phyloP scores from a whole-genome alignment of 2,113 vertebrate species.

The Rhinichthys klamathensis region DNA sequence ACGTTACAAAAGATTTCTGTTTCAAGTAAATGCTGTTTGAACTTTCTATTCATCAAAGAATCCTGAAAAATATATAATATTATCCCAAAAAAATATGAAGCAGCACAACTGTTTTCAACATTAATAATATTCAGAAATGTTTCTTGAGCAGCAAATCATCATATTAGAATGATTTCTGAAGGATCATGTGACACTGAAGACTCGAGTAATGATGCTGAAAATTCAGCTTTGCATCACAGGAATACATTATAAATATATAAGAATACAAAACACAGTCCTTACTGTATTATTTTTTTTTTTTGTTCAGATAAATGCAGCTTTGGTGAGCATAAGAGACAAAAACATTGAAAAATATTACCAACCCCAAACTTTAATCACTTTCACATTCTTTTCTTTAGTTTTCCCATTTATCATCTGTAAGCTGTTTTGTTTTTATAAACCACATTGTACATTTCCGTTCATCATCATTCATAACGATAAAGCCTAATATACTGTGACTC shows the following conservation, averaged over 20 bases:
- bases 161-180: not conserved
- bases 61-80: no score
- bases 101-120: no score
- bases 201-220: not conserved
- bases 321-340: not conserved
- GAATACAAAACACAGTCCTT: not conserved
- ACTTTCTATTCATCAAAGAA: no score
- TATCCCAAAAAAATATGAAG: no score
- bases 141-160: no score
- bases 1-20: no score
- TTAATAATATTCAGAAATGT: no score
- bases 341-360: not conserved
- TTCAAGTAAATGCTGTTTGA: no score
- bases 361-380: not conserved
- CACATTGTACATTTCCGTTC: not conserved
- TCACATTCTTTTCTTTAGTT: not conserved
- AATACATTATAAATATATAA: not conserved
- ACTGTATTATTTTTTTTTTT: not conserved
- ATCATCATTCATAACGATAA: not conserved
- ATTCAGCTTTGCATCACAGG: not conserved
- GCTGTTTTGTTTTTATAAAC: not conserved
- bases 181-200: not conserved
- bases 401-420: not conserved
- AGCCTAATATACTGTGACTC: conserved; percentile 12
- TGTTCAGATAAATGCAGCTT: not conserved